Conservation (phyloP, 2,888 invertebrate species). For the Aphodius granarius region DNA sequence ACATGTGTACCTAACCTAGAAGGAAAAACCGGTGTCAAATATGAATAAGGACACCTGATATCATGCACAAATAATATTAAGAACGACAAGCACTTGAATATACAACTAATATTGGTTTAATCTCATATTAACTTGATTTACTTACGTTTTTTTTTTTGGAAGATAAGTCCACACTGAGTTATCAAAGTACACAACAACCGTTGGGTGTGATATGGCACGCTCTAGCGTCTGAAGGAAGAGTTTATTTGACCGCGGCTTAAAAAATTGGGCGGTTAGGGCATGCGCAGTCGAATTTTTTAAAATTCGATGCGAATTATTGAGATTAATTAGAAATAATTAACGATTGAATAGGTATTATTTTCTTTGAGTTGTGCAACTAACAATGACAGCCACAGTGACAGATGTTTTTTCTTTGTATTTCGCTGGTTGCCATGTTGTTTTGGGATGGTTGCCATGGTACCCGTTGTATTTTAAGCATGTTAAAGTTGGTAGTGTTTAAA, state of each 20-base stretch:
- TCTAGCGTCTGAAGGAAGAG: background rate
- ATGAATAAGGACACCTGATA: too few species aligned
- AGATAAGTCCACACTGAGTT: background rate
- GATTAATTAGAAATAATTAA: background rate
- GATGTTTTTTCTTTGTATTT: background rate
- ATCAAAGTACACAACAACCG: background rate
- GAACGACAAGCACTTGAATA: background rate
- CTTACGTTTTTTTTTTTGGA: background rate
- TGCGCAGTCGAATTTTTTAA: background rate
- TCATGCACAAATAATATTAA: background rate
- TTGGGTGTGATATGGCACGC: background rate
- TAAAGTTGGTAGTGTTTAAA: too few species aligned
- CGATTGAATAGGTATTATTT: background rate
- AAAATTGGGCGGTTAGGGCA: conserved; percentile 1
- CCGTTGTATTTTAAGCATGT: too few species aligned
- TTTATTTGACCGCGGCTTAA: background rate
- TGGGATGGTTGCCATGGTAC: too few species aligned
- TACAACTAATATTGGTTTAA: background rate
- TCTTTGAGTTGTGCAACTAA: background rate
- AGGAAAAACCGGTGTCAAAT: background rate
- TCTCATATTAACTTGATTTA: background rate
- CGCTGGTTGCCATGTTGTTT: background rate
- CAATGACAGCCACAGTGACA: background rate
- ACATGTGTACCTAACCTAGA: background rate
- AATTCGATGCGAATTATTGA: background rate